Base-by-base conservation (phyloP, 1,140 invertebrate species). In the Brachionus angularis region DNA sequence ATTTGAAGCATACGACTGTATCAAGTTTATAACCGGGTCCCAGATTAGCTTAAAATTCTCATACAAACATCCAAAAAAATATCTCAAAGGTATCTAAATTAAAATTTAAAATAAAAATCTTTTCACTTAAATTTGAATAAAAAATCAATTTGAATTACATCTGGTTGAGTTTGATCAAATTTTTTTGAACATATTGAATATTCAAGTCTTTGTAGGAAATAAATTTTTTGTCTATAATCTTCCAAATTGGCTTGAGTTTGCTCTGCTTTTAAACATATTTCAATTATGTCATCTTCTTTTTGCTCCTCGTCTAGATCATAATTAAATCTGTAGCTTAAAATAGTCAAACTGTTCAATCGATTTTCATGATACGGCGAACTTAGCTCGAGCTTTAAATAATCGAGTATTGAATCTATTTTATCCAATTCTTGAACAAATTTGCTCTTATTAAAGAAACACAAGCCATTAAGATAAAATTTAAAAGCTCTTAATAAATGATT, bases 11-110 rank as follows among this genome's bases (percentile, higher is more conserved):
- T 89, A 89, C 5, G 86, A 84, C 2, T 86, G 81, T 58, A 95
- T 87, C 18, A 91, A 83, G 75, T 88, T 85, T 5, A 84, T 81
- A 0, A 89, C 81, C n/a, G 91, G 89, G 49, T 89, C 87, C 92
- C 92, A 96, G 0, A 96, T 76, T 21, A 91, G 80, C 75, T 89
- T 88, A 74, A 95, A 94, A 78, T 95, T 95, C 2, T 89, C 82
- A 78, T 89, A 91, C 2, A 95, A 79, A 72, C 87, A 85, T 5
- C 91, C 90, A 5, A 94, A 83, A 69, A 93, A 83, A 77, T 89
- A 92, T 58, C 87, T 84, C 2, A 95, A 76, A 0, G 87, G 85
- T 50, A 85, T 79, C 76, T 86, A 76, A 8, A 76, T 76, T 85
- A 84, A 74, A 84, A 23, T 73, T 62, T 25, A 71, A 25, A 49